Conservation (phyloP, 1,140 invertebrate genomes). For the Melitaea cinxia region DNA sequence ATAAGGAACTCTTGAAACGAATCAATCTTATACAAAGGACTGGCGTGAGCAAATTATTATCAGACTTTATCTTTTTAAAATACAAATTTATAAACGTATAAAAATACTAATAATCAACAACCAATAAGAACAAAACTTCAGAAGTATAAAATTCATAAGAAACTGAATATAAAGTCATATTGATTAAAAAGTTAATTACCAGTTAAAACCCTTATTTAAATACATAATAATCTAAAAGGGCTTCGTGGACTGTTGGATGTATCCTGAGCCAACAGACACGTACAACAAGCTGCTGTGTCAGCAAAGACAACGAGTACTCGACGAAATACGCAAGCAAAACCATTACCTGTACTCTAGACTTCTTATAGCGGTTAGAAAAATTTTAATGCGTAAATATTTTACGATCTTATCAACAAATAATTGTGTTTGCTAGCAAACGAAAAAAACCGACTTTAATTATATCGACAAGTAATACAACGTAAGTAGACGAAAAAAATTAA, state of each 20-base stretch:
- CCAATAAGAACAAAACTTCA: too few species aligned
- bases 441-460: too few species aligned
- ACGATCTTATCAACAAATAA: too few species aligned
- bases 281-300: slow-evolving; percentile 65
- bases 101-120: too few species aligned
- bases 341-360: slow-evolving; percentile 63
- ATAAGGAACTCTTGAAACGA: slow-evolving; percentile 69
- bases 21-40: slow-evolving; percentile 73
- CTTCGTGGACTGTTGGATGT: slow-evolving; percentile 69
- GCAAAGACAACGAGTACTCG: slow-evolving; percentile 57
- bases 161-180: too few species aligned
- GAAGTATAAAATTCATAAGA: too few species aligned
- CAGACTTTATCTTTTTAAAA: not conserved
- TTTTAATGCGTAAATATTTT: slow-evolving; percentile 3
- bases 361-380: slow-evolving; percentile 57
- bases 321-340: slow-evolving; percentile 56
- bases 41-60: slow-evolving; percentile 47
- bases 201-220: too few species aligned
- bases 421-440: too few species aligned
- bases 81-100: too few species aligned
- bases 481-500: too few species aligned
- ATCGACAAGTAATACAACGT: too few species aligned
- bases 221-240: slow-evolving; percentile 44
- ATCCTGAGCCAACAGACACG: slow-evolving; percentile 50
- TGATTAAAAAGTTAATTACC: too few species aligned